Base-by-base conservation (phyloP, 2,888 invertebrate genomes). In the Drosophila seclusa region DNA sequence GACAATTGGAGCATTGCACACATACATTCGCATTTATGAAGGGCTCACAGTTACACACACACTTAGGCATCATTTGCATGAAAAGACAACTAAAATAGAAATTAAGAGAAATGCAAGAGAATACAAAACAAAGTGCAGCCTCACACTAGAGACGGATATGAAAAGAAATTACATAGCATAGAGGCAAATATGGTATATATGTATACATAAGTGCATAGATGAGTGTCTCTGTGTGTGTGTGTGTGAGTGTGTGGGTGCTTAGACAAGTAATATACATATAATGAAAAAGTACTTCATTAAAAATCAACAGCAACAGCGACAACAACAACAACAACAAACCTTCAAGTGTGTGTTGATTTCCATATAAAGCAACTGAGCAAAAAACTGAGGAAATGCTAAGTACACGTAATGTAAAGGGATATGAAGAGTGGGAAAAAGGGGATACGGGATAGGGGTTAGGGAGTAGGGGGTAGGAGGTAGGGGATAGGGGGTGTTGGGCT, bases 211-310 rank as follows among this genome's bases (percentile, higher is more conserved):
- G 67, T 71, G 64, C 70, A 57, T 49, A 60, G 70, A 67, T 52
- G 55, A 53, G 59, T 66, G 64, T 67, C 53, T 49, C 27, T 58
- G 29, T 57, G 16, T 50, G 24, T 48, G 18, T 16, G 13, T 21
- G 16, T 29, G 29, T 64, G 61, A 50, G 34, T 40, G 62, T 65
- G 67, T 34, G 48, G 54, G 53, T 70, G 63, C 62, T 72, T 67
- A 76, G 63, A 79, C 66, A 76, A 80, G 76, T 81, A 81, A 76
- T 80, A 82, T 79, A 75, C 71, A 73, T 74, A 82, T 87, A 86
- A 90, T 87, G 87, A 87, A 90, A 87, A 87, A 87, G 87, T 87
- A 87, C 87, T 87, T 87, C 87, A 87, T 87, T 87, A 87, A 87
- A 87, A 87, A 90, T 89, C 87, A 87, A 83, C 86, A 80, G 65